These are phyloP conservation scores for Xenops minutus DNA, from an alignment of 2,797 vertebrate species.

Conservation along the genomic window DNA sequence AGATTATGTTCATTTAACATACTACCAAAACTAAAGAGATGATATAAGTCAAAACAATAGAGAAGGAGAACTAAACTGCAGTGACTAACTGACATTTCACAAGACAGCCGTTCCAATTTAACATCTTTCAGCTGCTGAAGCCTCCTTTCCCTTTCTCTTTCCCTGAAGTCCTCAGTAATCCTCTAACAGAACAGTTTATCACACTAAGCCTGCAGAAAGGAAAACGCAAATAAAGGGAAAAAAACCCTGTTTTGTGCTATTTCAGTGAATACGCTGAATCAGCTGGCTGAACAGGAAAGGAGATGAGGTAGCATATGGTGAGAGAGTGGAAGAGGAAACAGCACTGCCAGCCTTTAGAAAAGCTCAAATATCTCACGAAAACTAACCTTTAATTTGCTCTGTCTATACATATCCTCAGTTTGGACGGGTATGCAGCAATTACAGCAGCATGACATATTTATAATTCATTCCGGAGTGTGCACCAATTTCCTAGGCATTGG, in stretches of 20 bases:
- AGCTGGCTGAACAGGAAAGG: not conserved
- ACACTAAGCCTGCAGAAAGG: not conserved
- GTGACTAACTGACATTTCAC: not conserved
- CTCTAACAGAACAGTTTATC: not conserved
- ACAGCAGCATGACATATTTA: not conserved
- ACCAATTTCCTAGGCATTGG: not conserved
- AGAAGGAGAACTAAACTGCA: not conserved
- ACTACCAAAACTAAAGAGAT: not conserved
- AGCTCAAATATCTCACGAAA: not conserved
- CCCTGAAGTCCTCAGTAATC: not conserved
- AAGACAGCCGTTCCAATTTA: not conserved
- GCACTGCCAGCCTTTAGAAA: not conserved
- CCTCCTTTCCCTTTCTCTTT: not conserved
- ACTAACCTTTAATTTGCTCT: not conserved
- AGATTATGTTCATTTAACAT: slow-evolving; percentile 18
- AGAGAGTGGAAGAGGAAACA: slow-evolving; percentile 24
- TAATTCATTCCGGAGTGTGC: not conserved
- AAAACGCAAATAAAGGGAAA: not conserved
- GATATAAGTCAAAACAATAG: not conserved
- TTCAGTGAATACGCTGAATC: slow-evolving; percentile 5
- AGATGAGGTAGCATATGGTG: slow-evolving; percentile 5
- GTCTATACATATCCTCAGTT: not conserved
- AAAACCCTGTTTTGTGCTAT: not conserved
- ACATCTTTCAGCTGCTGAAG: not conserved
- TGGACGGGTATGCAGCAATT: not conserved